Conservation (phyloP, 2,113 vertebrate genomes). For the Saguinus midas region DNA sequence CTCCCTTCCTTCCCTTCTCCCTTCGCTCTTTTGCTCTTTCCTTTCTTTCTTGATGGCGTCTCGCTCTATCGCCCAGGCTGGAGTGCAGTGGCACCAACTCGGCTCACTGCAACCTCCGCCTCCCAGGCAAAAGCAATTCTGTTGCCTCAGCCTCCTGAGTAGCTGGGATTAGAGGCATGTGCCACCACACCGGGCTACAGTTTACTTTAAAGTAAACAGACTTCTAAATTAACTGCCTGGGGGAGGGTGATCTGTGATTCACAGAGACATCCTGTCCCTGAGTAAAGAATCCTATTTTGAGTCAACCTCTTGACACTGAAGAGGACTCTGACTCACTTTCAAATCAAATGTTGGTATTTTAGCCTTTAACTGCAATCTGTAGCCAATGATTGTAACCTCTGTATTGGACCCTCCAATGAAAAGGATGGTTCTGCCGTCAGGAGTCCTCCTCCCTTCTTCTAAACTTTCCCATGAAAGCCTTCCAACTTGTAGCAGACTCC, state of each 20-base stretch:
- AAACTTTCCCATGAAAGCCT: neutral
- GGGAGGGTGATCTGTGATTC: neutral
- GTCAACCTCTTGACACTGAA: too few species aligned
- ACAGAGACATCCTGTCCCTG: neutral
- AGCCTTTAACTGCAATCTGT: neutral
- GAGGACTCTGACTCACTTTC: neutral
- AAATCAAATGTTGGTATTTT: neutral
- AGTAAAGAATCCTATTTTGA: neutral
- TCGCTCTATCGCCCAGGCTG: too few species aligned
- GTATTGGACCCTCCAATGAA: neutral
- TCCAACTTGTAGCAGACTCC: neutral
- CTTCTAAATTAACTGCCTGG: neutral
- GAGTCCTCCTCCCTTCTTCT: neutral
- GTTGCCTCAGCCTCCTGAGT: too few species aligned
- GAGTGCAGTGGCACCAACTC: too few species aligned
- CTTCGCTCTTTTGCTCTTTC: too few species aligned
- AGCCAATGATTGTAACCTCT: neutral
- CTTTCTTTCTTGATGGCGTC: too few species aligned
- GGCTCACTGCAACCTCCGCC: too few species aligned
- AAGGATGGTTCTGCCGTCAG: neutral
- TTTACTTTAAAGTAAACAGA: neutral
- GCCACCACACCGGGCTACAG: too few species aligned
- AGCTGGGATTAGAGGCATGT: too few species aligned
- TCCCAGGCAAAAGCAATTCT: too few species aligned
- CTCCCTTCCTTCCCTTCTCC: too few species aligned